A percentile compares a stretch with the other conserved stretches of the same genome.
These are phyloP conservation scores for Orthonychiurus folsomi DNA, from an alignment of 2,888 invertebrate species.

Conservation along the genomic window DNA sequence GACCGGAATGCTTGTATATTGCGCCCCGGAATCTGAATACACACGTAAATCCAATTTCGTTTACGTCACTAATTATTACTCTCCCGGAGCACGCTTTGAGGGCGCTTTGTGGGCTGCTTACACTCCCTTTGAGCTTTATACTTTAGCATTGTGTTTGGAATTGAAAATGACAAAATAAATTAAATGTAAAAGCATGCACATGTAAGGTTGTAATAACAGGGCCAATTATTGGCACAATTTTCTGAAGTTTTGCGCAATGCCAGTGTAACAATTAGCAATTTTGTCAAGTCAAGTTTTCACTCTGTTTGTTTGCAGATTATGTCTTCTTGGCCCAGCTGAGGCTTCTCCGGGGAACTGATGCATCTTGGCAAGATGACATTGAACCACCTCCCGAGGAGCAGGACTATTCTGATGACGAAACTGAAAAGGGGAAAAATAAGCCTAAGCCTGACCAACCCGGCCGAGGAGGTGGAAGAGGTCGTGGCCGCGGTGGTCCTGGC, in stretches of 20 bases:
- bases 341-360: constrained; percentile 68
- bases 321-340: constrained; percentile 32
- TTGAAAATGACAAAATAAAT: too few species aligned
- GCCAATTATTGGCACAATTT: too few species aligned
- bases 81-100: too few species aligned
- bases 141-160: too few species aligned
- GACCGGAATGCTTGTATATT: constrained; percentile 66
- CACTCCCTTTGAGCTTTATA: too few species aligned
- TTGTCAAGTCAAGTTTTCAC: neutral
- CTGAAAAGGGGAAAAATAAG: constrained; percentile 56
- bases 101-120: too few species aligned
- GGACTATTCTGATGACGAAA: constrained; percentile 85
- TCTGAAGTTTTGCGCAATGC: too few species aligned
- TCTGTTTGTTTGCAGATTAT: constrained; percentile 20
- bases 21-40: constrained; percentile 67
- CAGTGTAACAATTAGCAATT: too few species aligned
- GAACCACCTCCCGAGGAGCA: constrained; percentile 64
- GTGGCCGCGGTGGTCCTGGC: neutral
- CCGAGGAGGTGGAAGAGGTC: neutral
- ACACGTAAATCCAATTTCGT: constrained; percentile 50
- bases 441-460: too few species aligned
- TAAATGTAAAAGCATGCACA: too few species aligned
- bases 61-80: too few species aligned
- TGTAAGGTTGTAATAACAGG: too few species aligned
- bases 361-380: constrained; percentile 73